Conservation (phyloP, 1,140 invertebrate species). For the Reticulitermes speratus region DNA sequence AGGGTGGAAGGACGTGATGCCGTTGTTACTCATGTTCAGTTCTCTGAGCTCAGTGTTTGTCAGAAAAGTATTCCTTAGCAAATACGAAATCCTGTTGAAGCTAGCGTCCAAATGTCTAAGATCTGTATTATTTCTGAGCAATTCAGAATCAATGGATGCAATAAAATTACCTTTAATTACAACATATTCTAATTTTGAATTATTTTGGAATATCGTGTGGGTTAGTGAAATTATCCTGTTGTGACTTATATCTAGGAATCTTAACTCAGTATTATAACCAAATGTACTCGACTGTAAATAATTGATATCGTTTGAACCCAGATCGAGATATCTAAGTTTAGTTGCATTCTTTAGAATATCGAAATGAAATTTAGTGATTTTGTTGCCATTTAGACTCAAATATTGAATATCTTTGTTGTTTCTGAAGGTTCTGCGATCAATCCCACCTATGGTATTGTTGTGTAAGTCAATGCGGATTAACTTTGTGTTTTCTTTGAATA, state of each 20-base stretch:
- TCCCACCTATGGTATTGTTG: not conserved
- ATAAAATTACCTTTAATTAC: not conserved
- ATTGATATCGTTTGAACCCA: not conserved
- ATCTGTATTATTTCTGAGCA: not conserved
- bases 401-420: not conserved
- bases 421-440: not conserved
- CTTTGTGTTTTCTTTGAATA: not conserved
- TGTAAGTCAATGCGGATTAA: not conserved
- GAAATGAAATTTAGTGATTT: not conserved
- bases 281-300: not conserved
- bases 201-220: slow-evolving; percentile 8
- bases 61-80: not conserved
- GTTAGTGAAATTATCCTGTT: not conserved
- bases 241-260: not conserved
- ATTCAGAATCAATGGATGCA: not conserved
- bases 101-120: not conserved
- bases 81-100: not conserved
- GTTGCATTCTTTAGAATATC: not conserved
- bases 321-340: not conserved
- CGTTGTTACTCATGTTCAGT: not conserved
- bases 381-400: not conserved
- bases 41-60: not conserved
- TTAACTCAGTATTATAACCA: not conserved
- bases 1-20: slow-evolving; percentile 9
- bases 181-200: not conserved